Base-by-base conservation (phyloP, 2,888 invertebrate genomes). In the Eupithecia subfuscata region DNA sequence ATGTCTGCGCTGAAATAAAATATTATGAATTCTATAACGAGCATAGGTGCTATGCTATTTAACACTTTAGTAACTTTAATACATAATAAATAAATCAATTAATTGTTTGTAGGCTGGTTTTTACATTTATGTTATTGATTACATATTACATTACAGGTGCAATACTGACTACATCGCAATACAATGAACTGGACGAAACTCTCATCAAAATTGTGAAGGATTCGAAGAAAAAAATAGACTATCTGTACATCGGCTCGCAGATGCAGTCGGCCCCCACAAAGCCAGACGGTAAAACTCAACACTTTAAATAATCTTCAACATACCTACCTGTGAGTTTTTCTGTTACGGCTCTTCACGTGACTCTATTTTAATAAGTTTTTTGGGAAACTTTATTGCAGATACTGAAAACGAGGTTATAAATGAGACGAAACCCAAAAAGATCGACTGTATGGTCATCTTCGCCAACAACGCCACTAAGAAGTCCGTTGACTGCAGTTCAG, bases 161-260 rank as follows among this genome's bases (percentile, higher is more conserved):
- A 18, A 6, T 37, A 18, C 65, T 67, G n/a, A 37, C n/a, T 9
- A 22, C 65, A 37, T 34, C 65, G 8, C 65, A n/a, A 67, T 67
- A 0, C 12, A 40, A 67, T 37, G 65, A 67, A 18, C 18, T 67
- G 11, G 65, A 67, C n/a, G 65, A 9, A 9, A 67, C 65, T 67
- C 22, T 67, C 6, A 67, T 67, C n/a, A 37, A 67, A 67, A 37
- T 67, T 11, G 65, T 67, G n/a, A 40, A 67, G 37, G 37, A 67
- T n/a, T 67, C 65, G 6, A 37, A 37, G 40, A 67, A 67, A 67
- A 0, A 11, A 2, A 67, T 67, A n/a, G 65, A 67, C 2, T 67
- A 9, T n/a, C 18, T 67, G 8, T 67, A 67, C 37, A 12, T 67
- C 11, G 40, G n/a, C 3, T 67, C 65, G 12, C 12, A 5, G 37